Evolutionary conservation across 2,113 vertebrate species (phyloP).

Genomic region (Dasypus novemcinctus): DNA sequence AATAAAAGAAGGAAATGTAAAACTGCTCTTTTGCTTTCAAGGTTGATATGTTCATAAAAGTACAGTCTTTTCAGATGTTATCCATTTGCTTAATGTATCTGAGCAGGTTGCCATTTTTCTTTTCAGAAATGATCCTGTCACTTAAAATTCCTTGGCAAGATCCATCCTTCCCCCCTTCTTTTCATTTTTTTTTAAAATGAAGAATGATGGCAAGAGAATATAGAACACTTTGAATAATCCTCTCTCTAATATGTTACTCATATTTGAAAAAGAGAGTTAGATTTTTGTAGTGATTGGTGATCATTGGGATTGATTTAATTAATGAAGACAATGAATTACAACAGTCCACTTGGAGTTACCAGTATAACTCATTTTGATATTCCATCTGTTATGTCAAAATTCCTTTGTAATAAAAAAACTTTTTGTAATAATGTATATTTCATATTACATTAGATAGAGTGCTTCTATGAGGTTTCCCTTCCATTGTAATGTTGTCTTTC

Average conservation of each 20-base stretch:
- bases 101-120: slow-evolving; percentile 38
- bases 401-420: slow-evolving; percentile 67
- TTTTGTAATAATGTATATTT: slow-evolving; percentile 64
- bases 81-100: slow-evolving; percentile 12
- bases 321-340: slow-evolving; percentile 60
- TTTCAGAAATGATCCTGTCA: not conserved
- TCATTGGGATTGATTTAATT: slow-evolving; percentile 63
- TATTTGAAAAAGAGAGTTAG: slow-evolving; percentile 47
- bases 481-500: too few species aligned
- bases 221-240: slow-evolving; percentile 57
- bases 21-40: slow-evolving; percentile 11
- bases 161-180: not conserved
- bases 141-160: slow-evolving; percentile 50
- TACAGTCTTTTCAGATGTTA: slow-evolving; percentile 6
- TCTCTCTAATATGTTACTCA: slow-evolving; percentile 40
- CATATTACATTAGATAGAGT: not conserved
- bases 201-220: slow-evolving; percentile 45
- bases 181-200: slow-evolving; percentile 58
- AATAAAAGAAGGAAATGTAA: not conserved
- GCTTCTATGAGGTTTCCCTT: not conserved
- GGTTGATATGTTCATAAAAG: slow-evolving; percentile 22
- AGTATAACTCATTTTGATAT: slow-evolving; percentile 71
- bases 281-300: slow-evolving; percentile 50
- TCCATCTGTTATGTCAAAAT: slow-evolving; percentile 79
- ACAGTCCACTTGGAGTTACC: slow-evolving; percentile 53